Evolutionary conservation across 2,797 vertebrate species (phyloP), one percentile per base, ranked within the genome.

Genomic region (Danionella dracula): DNA sequence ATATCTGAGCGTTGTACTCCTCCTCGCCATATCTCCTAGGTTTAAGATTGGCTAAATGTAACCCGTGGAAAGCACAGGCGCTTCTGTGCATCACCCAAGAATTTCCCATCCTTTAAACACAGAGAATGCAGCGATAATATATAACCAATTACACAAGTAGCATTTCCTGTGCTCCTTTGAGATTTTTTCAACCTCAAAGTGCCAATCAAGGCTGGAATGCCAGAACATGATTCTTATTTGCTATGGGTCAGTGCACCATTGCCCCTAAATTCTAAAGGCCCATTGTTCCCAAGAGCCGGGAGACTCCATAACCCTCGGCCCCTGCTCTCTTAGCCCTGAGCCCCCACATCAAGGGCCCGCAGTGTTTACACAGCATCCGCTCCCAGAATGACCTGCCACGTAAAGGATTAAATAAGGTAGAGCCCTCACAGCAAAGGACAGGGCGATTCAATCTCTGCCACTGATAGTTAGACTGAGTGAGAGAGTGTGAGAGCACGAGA

Each of bases 151-250:
- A 89, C 82, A 86, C 84, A 84, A 89, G 85, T 86, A 86, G 86
- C 86, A 88, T 90, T 90, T 91, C 89, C 89, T 90, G 84, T 86
- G 81, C 83, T 86, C 84, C 83, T 88, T 88, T 89, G 84, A 89
- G 81, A 79, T 84, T 81, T 85, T 85, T 79, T 80, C 84, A 72
- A 82, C 79, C 87, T 90, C 85, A 84, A 87, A 90, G 89, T 91
- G 87, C 86, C 89, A 90, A 89, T 90, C 87, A 90, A 85, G 83
- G 76, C 79, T 81, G 89, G 89, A 91, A 91, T 90, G 88, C 83
- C 84, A 89, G 89, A 89, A 90, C 89, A 88, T 88, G 88, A 86
- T 86, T 90, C 87, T 87, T 88, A 89, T 91, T 90, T 89, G 85
- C 85, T 82, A 86, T 82, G 89, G 88, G 88, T 91, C 89, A 91